Evolutionary conservation across 2,113 vertebrate species (phyloP), one percentile per base, ranked within the genome.

Genomic region (Orthonyx spaldingii): DNA sequence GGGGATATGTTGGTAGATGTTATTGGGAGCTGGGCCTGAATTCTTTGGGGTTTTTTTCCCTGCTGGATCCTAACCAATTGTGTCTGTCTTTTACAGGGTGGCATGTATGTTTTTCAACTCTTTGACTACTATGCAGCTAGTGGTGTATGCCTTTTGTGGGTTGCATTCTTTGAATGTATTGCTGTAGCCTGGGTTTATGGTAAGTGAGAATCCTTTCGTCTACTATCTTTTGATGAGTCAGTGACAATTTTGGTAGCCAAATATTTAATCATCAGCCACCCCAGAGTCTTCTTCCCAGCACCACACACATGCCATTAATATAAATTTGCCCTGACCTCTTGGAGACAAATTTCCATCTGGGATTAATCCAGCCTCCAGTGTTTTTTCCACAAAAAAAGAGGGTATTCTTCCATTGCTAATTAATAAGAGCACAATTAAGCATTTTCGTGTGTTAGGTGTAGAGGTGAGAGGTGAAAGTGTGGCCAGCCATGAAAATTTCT

Each of bases 81-180:
- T 68, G 49, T 84, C 39, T 83, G 86, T 84, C 46, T 89, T 93
- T 94, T 59, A 14, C 97, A 99, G 99, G 99, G 99, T 98, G 99
- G 99, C 98, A 99, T 99, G 99, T 99, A 99, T 96, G 99, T 99
- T 98, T 99, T 99, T 97, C 99, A 99, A 96, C 99, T 99, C 98
- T 99, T 99, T 98, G 99, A 99, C 98, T 99, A 99, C 99, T 99
- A 99, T 98, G 99, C 99, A 98, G 99, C 99, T 98, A 99, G 99
- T 93, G 99, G 99, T 98, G 98, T 99, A 98, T 99, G 99, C 99
- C 99, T 99, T 98, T 98, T 99, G 98, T 99, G 99, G 99, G 99
- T 99, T 97, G 99, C 99, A 98, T 99, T 99, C 99, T 99, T 99
- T 98, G 99, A 99, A 99, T 99, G 99, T 98, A 98, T 99, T 98